Evolutionary conservation across 2,797 vertebrate species (phyloP).

Genomic region (Coranthus polyacanthus): DNA sequence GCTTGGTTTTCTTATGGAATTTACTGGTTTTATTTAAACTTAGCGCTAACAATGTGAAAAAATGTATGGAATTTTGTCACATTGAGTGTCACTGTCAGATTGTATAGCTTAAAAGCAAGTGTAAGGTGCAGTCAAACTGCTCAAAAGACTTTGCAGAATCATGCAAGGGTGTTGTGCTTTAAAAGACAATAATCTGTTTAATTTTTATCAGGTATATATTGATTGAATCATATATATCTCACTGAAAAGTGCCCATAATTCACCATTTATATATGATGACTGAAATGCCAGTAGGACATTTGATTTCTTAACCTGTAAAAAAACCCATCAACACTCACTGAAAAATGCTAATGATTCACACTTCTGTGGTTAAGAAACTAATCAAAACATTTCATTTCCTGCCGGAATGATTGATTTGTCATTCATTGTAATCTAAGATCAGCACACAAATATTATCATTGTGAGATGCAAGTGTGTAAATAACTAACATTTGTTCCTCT

Average conservation of each 20-base stretch:
- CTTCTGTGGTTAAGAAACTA: constrained; percentile 52
- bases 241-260: constrained; percentile 24
- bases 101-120: constrained; percentile 34
- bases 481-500: too few relatives aligned
- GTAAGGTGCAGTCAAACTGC: constrained; percentile 12
- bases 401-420: neutral
- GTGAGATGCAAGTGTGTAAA: too few relatives aligned
- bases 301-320: constrained; percentile 33
- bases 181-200: constrained; percentile 12
- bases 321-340: constrained; percentile 7
- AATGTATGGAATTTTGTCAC: too few relatives aligned
- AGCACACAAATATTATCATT: too few relatives aligned
- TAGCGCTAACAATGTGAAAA: too few relatives aligned
- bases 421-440: too few relatives aligned
- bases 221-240: constrained; percentile 17
- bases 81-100: constrained; percentile 26
- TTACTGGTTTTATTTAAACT: too few relatives aligned
- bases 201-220: constrained; percentile 28
- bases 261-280: constrained; percentile 17
- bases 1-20: too few relatives aligned
- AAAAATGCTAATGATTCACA: constrained; percentile 38
- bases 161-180: constrained; percentile 35
- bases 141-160: constrained; percentile 1
- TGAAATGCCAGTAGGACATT: constrained; percentile 1
- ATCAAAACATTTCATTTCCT: constrained; percentile 63